Evolutionary conservation across 2,888 invertebrate genomes (phyloP).

Genomic region (Blomia tropicalis): DNA sequence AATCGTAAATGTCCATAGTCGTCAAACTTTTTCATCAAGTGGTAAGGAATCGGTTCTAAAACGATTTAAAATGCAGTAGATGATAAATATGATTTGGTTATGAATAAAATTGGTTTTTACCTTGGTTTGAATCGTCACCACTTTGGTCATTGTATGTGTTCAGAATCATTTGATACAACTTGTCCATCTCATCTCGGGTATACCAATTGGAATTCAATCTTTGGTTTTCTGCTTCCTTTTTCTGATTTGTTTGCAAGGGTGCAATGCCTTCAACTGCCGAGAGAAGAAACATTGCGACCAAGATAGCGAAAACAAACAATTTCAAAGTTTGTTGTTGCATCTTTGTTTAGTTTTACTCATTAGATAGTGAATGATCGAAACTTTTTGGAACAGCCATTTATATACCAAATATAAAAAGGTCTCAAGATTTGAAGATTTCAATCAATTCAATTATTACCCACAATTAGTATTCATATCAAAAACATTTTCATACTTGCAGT

Average conservation of each 20-base stretch:
- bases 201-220: neutral
- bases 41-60: neutral
- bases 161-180: neutral
- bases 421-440: no score
- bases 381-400: no score
- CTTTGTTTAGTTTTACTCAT: no score
- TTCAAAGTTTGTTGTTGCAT: no score
- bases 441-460: no score
- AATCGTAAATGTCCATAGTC: conserved; percentile 20
- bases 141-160: neutral
- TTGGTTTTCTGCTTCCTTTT: neutral
- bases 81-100: neutral
- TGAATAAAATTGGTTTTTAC: neutral
- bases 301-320: no score
- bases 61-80: neutral
- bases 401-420: no score
- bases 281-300: neutral
- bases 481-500: no score
- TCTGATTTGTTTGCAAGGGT: neutral
- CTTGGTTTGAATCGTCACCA: neutral
- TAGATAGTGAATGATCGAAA: no score
- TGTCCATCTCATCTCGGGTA: neutral
- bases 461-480: no score
- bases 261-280: neutral
- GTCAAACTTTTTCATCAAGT: conserved; percentile 2